Conservation (phyloP, 2,797 vertebrate species). For the Sardinella longiceps region DNA sequence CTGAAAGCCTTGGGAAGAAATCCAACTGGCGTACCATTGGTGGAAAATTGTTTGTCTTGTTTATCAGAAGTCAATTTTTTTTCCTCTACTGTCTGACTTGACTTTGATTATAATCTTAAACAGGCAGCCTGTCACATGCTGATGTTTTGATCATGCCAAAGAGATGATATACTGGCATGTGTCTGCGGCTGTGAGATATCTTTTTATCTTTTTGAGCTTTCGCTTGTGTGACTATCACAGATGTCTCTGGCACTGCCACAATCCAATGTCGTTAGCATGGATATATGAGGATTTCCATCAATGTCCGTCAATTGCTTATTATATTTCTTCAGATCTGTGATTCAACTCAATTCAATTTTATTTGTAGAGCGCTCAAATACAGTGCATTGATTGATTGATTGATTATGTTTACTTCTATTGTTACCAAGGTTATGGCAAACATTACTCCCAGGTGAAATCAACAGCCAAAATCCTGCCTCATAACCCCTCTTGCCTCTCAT, state of each 20-base stretch:
- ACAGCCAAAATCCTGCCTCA: neutral
- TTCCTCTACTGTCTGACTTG: neutral
- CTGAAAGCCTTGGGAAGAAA: neutral
- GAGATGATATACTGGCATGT: neutral
- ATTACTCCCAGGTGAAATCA: neutral
- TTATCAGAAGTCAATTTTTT: neutral
- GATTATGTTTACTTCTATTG: too few relatives aligned
- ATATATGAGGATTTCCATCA: neutral
- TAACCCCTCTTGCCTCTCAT: neutral
- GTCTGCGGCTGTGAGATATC: neutral
- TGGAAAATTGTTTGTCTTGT: neutral
- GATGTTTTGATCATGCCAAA: neutral
- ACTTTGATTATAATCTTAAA: conserved; percentile 8
- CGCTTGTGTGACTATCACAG: neutral
- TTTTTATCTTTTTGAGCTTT: neutral
- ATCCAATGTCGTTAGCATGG: neutral
- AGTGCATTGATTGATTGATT: too few relatives aligned
- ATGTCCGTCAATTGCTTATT: neutral
- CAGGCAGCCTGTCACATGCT: neutral
- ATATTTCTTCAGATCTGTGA: too few relatives aligned
- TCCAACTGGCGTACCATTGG: neutral
- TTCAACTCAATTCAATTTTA: too few relatives aligned
- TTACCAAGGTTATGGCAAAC: neutral
- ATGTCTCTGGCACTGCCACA: neutral
- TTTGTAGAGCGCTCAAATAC: too few relatives aligned